Evolutionary conservation across 2,888 invertebrate genomes (phyloP).

Genomic region (Exocentrus adspersus): DNA sequence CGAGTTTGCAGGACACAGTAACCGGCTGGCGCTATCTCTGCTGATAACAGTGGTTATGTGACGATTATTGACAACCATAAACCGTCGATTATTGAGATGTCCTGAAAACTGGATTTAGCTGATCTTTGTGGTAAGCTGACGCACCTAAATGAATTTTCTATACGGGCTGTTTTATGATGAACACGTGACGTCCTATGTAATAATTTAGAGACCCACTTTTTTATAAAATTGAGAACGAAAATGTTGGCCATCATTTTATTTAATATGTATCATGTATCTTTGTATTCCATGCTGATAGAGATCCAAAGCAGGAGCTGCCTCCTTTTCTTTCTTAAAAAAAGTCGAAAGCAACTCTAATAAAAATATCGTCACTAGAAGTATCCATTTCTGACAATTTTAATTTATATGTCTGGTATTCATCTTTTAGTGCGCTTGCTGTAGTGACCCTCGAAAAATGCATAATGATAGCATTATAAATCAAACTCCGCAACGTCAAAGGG

Average conservation of each 20-base stretch:
- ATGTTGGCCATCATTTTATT: too few relatives aligned
- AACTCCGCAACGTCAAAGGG: slow-evolving; percentile 54
- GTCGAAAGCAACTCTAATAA: too few relatives aligned
- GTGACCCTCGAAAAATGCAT: slow-evolving; percentile 11
- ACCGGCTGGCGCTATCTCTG: slow-evolving; percentile 51
- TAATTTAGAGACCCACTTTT: too few relatives aligned
- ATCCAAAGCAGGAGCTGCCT: too few relatives aligned
- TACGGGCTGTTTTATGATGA: too few relatives aligned
- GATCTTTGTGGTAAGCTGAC: slow-evolving; percentile 50
- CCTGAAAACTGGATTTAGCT: slow-evolving; percentile 57
- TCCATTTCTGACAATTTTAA: background rate
- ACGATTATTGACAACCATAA: slow-evolving; percentile 60
- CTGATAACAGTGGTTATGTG: slow-evolving; percentile 60
- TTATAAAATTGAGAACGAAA: too few relatives aligned
- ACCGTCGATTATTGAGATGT: slow-evolving; percentile 55
- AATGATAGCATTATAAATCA: slow-evolving; percentile 42
- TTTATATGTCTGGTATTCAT: background rate
- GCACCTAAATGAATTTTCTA: background rate
- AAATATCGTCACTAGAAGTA: background rate
- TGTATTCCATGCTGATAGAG: too few relatives aligned
- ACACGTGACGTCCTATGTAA: too few relatives aligned
- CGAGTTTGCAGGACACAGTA: slow-evolving; percentile 51
- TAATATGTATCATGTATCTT: too few relatives aligned
- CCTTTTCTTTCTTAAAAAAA: too few relatives aligned
- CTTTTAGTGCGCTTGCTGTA: slow-evolving; percentile 3